These are phyloP conservation scores for Mythimna pallens DNA, from an alignment of 2,888 invertebrate genomes.

Conservation along the genomic window DNA sequence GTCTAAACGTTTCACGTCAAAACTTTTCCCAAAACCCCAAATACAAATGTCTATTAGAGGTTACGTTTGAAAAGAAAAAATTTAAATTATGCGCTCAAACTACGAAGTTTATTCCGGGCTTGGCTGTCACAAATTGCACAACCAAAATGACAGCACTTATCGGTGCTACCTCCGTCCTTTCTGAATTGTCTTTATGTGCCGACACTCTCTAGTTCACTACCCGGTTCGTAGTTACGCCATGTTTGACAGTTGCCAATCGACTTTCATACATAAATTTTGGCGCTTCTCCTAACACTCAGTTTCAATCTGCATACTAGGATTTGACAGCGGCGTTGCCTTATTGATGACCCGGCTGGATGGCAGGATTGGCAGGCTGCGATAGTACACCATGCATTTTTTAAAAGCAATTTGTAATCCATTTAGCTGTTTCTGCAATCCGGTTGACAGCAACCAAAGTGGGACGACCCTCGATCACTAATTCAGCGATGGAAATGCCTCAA, in stretches of 20 bases:
- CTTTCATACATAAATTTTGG: constrained; percentile 56
- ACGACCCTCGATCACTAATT: constrained; percentile 26
- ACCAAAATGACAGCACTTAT: constrained; percentile 56
- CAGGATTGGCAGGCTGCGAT: constrained; percentile 23
- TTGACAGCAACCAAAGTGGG: constrained; percentile 20
- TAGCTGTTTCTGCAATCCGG: constrained; percentile 42
- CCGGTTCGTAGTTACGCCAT: constrained; percentile 24
- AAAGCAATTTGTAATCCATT: constrained; percentile 54
- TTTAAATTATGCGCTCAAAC: constrained; percentile 19
- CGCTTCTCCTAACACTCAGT: constrained; percentile 44
- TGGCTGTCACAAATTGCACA: constrained; percentile 46
- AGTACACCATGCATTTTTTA: constrained; percentile 57
- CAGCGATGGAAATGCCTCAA: constrained; percentile 20
- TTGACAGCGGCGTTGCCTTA: constrained; percentile 52
- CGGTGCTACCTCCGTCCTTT: constrained; percentile 49
- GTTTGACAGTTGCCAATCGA: constrained; percentile 42
- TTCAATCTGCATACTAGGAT: constrained; percentile 59
- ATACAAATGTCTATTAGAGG: neutral
- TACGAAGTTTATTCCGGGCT: constrained; percentile 32
- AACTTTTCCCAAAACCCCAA: neutral
- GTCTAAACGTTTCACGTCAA: constrained; percentile 3
- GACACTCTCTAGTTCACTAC: constrained; percentile 44
- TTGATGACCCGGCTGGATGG: constrained; percentile 47
- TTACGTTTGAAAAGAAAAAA: constrained; percentile 18
- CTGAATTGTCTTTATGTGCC: constrained; percentile 53